Base-by-base conservation (phyloP, 2,113 vertebrate species). In the Clarias gariepinus region DNA sequence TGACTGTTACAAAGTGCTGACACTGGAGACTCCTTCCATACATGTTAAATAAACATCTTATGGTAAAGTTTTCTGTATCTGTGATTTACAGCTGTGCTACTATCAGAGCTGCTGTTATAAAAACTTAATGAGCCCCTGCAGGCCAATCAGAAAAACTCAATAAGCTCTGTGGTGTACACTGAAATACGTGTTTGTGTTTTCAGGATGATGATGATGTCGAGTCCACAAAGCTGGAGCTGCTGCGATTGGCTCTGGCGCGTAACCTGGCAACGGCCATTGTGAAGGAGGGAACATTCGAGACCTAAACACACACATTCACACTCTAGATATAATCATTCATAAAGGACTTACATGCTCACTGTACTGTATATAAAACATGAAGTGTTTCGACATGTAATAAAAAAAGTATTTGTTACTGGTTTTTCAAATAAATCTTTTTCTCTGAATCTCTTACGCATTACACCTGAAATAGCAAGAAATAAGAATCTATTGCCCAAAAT, bases 161-260 rank as follows among this genome's bases (percentile, higher is more conserved):
- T 36, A 33, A 80, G 1, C 33, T 25, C 21, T 30, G 71, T 74
- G 19, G 11, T 47, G 21, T 74, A 15, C 21, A 47, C 36, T 74
- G 36, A 74, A 25, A 25, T 74, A 47, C 47, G 3, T 88, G 23
- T 88, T 83, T 94, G 53, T 11, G 21, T 91, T 92, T 36, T 79
- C 89, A 99, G 98, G 97, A 96, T 0, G 96, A 97, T 0, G 57
- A 95, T 16, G 30, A 36, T 36, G 33, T 71, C 7, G 68, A 71
- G 8, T 71, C 30, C 33, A 71, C 68, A 71, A 71, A 71, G 7
- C 68, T 36, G 18, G 68, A 71, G 68, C 30, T 71, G 84, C 92
- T 99, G 89, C 94, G 97, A 74, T 95, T 99, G 0, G 96, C 97
- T 69, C 95, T 99, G 0, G 97, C 98, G 0, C 94, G 98, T 21